These are phyloP conservation scores for Lordiphosa mommai DNA, from an alignment of 1,140 invertebrate genomes.

Conservation along the genomic window DNA sequence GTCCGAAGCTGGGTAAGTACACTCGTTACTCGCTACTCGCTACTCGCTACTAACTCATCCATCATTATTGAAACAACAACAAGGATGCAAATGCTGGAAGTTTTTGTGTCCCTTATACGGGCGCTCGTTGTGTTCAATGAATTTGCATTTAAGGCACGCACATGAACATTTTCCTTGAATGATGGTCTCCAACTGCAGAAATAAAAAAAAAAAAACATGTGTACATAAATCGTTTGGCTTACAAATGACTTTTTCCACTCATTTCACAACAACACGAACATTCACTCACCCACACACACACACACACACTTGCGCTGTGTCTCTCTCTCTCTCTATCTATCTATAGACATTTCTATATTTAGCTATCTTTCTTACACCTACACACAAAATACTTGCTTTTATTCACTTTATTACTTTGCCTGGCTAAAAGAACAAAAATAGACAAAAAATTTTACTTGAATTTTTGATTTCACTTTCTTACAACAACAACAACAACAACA, in stretches of 20 bases:
- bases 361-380: constrained; percentile 36
- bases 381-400: constrained; percentile 51
- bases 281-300: constrained; percentile 14
- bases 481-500: constrained; percentile 18
- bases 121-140: constrained; percentile 65
- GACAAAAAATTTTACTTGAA: constrained; percentile 82
- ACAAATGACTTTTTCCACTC: constrained; percentile 75
- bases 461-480: constrained; percentile 37
- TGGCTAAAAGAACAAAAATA: constrained; percentile 38
- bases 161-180: constrained; percentile 75
- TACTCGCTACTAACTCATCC: constrained; percentile 31
- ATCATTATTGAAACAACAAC: constrained; percentile 12
- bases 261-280: constrained; percentile 65
- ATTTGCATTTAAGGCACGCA: constrained; percentile 74
- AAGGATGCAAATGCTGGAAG: constrained; percentile 39
- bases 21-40: constrained; percentile 48
- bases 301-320: constrained; percentile 41
- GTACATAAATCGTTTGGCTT: constrained; percentile 74
- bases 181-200: constrained; percentile 75
- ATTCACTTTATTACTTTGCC: constrained; percentile 38
- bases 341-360: constrained; percentile 21
- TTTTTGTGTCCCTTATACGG: constrained; percentile 61
- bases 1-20: constrained; percentile 48
- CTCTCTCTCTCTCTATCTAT: constrained; percentile 26
- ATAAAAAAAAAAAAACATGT: too few relatives aligned